A percentile compares a stretch with the other conserved stretches of the same genome.
Evolutionary conservation across 2,888 invertebrate species (phyloP).

Genomic region (Candidula unifasciata): DNA sequence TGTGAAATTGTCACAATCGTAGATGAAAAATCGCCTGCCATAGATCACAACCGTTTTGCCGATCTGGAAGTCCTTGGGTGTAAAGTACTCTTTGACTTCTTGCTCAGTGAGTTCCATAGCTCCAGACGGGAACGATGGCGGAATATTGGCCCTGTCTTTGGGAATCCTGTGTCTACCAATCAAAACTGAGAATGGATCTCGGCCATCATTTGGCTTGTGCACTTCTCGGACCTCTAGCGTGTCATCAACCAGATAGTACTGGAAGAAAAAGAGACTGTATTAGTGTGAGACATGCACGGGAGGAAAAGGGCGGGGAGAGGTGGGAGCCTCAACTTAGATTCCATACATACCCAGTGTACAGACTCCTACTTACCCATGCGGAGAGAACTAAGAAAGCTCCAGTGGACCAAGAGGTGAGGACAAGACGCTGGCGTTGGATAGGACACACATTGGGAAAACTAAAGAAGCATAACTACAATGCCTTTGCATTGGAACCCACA

Average conservation of each 20-base stretch:
- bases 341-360: too few relatives aligned
- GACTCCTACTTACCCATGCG: too few relatives aligned
- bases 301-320: too few relatives aligned
- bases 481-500: too few relatives aligned
- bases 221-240: conserved; percentile 88
- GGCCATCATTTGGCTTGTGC: conserved; percentile 85
- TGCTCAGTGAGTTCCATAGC: conserved; percentile 85
- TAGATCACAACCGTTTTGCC: conserved; percentile 81
- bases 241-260: conserved; percentile 89
- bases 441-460: too few relatives aligned
- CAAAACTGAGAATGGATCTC: conserved; percentile 87
- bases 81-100: conserved; percentile 87
- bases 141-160: conserved; percentile 70
- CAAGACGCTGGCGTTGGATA: too few relatives aligned
- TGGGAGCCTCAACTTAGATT: too few relatives aligned
- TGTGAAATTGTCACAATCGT: conserved; percentile 89
- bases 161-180: conserved; percentile 86
- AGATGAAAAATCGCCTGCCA: conserved; percentile 83
- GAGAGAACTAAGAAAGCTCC: too few relatives aligned
- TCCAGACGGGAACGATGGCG: conserved; percentile 79
- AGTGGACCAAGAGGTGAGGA: too few relatives aligned
- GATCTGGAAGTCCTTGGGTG: conserved; percentile 86
- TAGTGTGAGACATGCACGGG: too few relatives aligned
- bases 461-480: too few relatives aligned
- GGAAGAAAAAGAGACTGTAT: background rate